Percentiles rank a stretch among this genome's conserved stretches.
Evolutionary conservation across 2,113 vertebrate species (phyloP).

Genomic region (Chroicocephalus ridibundus): DNA sequence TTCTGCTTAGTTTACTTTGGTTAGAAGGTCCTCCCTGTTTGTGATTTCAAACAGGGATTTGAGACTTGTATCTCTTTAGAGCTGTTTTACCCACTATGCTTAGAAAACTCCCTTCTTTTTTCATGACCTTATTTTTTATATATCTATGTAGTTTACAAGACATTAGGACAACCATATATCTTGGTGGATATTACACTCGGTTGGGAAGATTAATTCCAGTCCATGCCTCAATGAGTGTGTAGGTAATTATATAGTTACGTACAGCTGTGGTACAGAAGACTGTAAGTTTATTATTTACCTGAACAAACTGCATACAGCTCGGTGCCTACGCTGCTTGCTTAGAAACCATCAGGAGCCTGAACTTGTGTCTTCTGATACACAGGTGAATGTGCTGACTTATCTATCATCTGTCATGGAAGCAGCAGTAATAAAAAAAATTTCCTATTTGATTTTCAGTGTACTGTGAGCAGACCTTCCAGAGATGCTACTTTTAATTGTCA

Average conservation of each 20-base stretch:
- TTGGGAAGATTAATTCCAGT: background rate
- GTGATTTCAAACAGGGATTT: background rate
- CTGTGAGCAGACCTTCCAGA: background rate
- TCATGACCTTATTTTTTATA: background rate
- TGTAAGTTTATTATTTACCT: background rate
- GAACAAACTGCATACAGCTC: background rate
- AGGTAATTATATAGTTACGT: background rate
- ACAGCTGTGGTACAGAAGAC: background rate
- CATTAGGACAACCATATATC: background rate
- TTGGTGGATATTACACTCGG: background rate
- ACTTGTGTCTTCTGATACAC: background rate
- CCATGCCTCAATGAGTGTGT: background rate
- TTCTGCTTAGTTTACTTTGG: background rate
- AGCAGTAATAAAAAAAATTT: background rate
- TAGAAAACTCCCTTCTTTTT: background rate
- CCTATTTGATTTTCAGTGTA: background rate
- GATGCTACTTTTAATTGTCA: background rate
- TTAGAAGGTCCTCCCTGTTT: background rate
- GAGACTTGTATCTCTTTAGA: background rate
- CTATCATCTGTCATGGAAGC: background rate
- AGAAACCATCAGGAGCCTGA: background rate
- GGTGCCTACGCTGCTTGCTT: background rate
- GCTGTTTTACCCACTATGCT: background rate
- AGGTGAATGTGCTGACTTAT: background rate
- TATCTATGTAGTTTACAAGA: background rate